Percentiles rank a stretch among this genome's conserved stretches.
These are phyloP conservation scores for Drosophila quasianomalipes DNA, from an alignment of 2,888 invertebrate species.

Conservation along the genomic window DNA sequence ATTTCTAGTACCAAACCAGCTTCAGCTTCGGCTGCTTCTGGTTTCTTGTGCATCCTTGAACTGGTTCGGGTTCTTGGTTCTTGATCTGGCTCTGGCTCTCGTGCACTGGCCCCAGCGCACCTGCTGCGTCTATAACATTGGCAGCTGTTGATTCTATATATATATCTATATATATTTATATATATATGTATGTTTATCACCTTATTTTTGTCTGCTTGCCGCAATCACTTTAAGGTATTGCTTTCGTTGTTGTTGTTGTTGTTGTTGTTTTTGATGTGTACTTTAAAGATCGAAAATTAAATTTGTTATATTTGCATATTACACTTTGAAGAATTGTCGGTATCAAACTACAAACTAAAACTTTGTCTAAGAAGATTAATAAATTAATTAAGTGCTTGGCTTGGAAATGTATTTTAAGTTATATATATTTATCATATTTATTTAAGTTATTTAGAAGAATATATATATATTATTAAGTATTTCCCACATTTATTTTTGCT, in stretches of 20 bases:
- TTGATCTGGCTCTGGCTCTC: constrained; percentile 19
- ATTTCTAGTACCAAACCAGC: constrained; percentile 18
- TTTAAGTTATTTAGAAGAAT: neutral
- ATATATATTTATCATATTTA: neutral
- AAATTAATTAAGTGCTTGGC: neutral
- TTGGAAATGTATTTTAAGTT: neutral
- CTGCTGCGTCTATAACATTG: constrained; percentile 48
- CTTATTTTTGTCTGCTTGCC: constrained; percentile 55
- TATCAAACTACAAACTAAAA: neutral
- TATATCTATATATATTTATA: constrained; percentile 2
- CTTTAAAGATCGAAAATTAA: constrained; percentile 49
- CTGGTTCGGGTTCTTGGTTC: constrained; percentile 12
- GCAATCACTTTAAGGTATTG: constrained; percentile 82
- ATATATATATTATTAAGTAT: neutral
- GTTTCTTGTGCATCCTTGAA: constrained; percentile 60
- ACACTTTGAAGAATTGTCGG: neutral
- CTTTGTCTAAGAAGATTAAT: neutral
- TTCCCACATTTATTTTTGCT: too few species aligned
- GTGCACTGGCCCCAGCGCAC: constrained; percentile 31
- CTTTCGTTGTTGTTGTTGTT: constrained; percentile 84
- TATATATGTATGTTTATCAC: constrained; percentile 34
- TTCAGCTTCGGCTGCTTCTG: constrained; percentile 7
- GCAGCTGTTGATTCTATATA: constrained; percentile 36
- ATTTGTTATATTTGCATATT: constrained; percentile 29
- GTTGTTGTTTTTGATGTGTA: constrained; percentile 56